These are phyloP conservation scores for Lamprotornis superbus DNA, from an alignment of 2,113 vertebrate genomes.

Conservation along the genomic window DNA sequence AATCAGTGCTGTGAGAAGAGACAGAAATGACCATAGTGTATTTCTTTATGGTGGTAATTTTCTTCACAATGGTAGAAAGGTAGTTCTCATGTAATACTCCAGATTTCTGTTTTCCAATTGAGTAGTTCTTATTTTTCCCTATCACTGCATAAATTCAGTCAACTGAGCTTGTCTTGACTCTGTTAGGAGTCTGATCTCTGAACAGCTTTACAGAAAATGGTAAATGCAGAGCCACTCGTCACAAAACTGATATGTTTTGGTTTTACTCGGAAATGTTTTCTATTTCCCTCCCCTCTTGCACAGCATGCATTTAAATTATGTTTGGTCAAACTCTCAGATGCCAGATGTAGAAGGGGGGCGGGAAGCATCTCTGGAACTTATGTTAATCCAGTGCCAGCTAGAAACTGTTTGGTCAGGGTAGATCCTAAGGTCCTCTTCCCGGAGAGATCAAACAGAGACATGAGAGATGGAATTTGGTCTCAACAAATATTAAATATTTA, in stretches of 20 bases:
- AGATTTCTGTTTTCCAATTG: background rate
- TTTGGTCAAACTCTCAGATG: background rate
- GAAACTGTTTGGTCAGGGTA: background rate
- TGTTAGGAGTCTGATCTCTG: background rate
- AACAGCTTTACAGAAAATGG: background rate
- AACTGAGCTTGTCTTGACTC: background rate
- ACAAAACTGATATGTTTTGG: background rate
- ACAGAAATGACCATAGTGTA: slow-evolving; percentile 46
- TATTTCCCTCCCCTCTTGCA: background rate
- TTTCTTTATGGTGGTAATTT: slow-evolving; percentile 5
- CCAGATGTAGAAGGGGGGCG: background rate
- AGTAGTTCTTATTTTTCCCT: background rate
- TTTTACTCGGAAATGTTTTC: background rate
- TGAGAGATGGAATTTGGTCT: background rate
- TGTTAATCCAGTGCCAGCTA: background rate
- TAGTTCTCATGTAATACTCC: slow-evolving; percentile 6
- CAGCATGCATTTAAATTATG: background rate
- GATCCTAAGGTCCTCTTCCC: background rate
- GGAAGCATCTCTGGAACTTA: background rate
- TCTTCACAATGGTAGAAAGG: slow-evolving; percentile 23
- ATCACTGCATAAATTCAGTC: background rate
- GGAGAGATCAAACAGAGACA: background rate
- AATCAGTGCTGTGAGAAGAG: slow-evolving; percentile 51
- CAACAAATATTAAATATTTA: background rate
- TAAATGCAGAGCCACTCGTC: background rate